Percentiles rank a stretch among this genome's conserved stretches.
These are phyloP conservation scores for Melipona quadrifasciata DNA, from an alignment of 1,140 invertebrate species.

Conservation along the genomic window DNA sequence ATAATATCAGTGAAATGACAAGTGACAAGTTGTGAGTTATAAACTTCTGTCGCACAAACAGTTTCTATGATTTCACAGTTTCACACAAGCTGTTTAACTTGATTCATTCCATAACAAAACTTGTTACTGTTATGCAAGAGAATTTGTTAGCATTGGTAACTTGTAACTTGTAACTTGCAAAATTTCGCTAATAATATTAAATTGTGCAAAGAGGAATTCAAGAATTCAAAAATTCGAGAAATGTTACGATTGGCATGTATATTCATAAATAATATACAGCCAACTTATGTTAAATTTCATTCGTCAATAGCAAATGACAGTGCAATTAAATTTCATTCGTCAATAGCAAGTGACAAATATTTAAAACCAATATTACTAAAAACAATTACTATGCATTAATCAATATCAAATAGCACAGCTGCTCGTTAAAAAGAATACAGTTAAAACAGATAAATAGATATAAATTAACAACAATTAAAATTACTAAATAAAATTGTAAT, in stretches of 20 bases:
- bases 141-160: background rate
- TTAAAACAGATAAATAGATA: slow-evolving; percentile 48
- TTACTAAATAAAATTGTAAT: slow-evolving; percentile 13
- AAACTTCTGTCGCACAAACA: background rate
- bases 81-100: background rate
- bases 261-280: slow-evolving; percentile 6
- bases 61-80: background rate
- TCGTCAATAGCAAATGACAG: background rate
- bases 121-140: background rate
- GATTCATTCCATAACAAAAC: background rate
- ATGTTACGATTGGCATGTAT: background rate
- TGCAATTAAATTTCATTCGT: background rate
- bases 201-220: background rate
- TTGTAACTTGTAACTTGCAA: background rate
- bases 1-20: background rate
- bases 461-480: slow-evolving; percentile 58
- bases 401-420: slow-evolving; percentile 33
- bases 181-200: slow-evolving; percentile 3
- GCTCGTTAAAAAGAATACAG: background rate
- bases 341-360: background rate
- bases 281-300: background rate
- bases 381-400: slow-evolving; percentile 24
- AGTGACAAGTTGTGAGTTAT: background rate
- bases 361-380: slow-evolving; percentile 15
- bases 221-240: background rate